A percentile compares a stretch with the other conserved stretches of the same genome.
Conservation (phyloP, 2,113 vertebrate species). For the Myiozetetes cayanensis region DNA sequence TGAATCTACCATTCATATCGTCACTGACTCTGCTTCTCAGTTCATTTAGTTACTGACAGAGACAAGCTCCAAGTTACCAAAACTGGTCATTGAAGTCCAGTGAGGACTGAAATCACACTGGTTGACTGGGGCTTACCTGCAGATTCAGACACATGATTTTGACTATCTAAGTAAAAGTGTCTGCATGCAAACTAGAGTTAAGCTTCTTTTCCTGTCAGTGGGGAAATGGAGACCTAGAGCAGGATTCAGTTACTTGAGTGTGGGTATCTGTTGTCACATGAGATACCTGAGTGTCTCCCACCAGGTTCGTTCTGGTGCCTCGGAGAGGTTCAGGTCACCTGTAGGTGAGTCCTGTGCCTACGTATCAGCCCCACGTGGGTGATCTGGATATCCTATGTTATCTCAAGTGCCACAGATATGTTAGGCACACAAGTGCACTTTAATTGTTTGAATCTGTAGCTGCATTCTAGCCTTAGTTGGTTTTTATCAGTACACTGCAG, state of each 20-base stretch:
- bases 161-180: neutral
- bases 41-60: neutral
- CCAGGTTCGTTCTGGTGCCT: neutral
- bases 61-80: neutral
- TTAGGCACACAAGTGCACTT: neutral
- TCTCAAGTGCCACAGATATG: neutral
- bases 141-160: neutral
- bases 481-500: neutral
- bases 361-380: neutral
- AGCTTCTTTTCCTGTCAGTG: neutral
- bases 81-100: neutral
- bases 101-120: neutral
- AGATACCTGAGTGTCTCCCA: neutral
- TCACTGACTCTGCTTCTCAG: neutral
- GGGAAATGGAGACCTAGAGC: neutral
- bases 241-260: neutral
- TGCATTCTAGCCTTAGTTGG: neutral
- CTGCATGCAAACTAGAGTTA: neutral
- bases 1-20: neutral
- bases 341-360: neutral
- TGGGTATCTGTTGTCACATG: neutral
- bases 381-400: neutral
- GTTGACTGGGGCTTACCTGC: neutral
- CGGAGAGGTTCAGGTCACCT: neutral
- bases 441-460: neutral